phyloP scores from a whole-genome alignment of 2,797 vertebrate species.

The Darevskia nairensis region DNA sequence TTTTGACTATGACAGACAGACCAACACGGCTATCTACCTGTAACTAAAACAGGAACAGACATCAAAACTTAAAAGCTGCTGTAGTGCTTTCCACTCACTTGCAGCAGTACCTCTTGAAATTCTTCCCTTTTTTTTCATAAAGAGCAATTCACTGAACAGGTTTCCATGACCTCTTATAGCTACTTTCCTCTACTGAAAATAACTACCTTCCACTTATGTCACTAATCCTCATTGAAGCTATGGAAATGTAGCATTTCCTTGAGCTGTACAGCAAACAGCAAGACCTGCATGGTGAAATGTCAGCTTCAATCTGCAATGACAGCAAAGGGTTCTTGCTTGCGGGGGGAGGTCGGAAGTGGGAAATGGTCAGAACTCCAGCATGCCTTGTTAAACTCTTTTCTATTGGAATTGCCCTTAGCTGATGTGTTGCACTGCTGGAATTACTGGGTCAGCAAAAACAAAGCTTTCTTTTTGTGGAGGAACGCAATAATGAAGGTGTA shows the following conservation, averaged over 20 bases:
- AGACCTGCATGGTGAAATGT: not conserved
- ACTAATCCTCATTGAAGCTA: conserved; percentile 38
- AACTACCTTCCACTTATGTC: conserved; percentile 8
- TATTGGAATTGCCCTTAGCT: conserved; percentile 52
- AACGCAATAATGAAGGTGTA: conserved; percentile 50
- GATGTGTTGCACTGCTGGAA: conserved; percentile 21
- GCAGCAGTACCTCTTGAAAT: conserved; percentile 6
- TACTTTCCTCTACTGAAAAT: not conserved
- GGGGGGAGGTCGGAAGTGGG: not conserved
- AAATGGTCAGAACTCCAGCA: conserved; percentile 16
- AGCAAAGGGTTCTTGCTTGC: conserved; percentile 35
- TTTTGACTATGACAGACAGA: no score
- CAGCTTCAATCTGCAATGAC: conserved; percentile 46
- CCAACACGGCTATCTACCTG: no score
- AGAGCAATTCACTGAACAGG: conserved; percentile 8
- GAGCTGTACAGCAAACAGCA: conserved; percentile 53
- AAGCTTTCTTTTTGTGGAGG: conserved; percentile 10
- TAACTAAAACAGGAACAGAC: not conserved
- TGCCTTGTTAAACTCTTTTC: conserved; percentile 50
- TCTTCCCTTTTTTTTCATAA: conserved; percentile 5
- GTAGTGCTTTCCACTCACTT: conserved; percentile 22
- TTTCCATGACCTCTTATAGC: not conserved
- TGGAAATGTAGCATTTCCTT: conserved; percentile 41
- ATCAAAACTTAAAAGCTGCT: not conserved
- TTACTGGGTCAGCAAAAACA: conserved; percentile 45